A percentile compares a stretch with the other conserved stretches of the same genome.
Evolutionary conservation across 1,140 invertebrate species (phyloP).

Genomic region (Chionoecetes opilio): DNA sequence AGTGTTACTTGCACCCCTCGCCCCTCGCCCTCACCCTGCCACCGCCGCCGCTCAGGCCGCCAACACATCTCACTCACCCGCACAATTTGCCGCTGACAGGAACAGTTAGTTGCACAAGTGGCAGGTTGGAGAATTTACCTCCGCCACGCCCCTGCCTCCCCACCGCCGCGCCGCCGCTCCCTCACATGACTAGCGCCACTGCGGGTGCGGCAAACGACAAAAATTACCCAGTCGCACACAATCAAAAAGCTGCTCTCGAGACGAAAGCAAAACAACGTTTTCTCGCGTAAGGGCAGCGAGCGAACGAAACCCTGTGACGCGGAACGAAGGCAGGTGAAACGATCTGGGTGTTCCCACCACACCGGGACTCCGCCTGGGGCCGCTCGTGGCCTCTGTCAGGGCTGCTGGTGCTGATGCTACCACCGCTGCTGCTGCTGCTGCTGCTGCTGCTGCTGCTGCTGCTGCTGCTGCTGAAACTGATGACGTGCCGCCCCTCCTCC

Average conservation of each 20-base stretch:
- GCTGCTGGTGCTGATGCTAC: constrained; percentile 7
- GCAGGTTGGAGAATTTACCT: constrained; percentile 75
- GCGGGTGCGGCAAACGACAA: constrained; percentile 19
- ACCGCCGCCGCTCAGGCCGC: constrained; percentile 60
- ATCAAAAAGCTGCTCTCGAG: constrained; percentile 61
- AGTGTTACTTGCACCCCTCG: constrained; percentile 7
- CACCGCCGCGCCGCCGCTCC: not conserved
- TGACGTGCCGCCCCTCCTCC: not conserved
- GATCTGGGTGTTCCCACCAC: constrained; percentile 50
- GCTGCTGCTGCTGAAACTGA: constrained; percentile 42
- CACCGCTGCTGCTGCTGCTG: constrained; percentile 46
- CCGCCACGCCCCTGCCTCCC: not conserved
- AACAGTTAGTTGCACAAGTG: constrained; percentile 76
- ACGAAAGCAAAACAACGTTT: constrained; percentile 55
- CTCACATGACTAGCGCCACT: not conserved
- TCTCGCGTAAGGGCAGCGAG: constrained; percentile 38
- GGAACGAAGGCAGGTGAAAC: constrained; percentile 54
- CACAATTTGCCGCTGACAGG: constrained; percentile 79
- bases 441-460: constrained; percentile 47
- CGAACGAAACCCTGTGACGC: constrained; percentile 56
- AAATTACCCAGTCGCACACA: constrained; percentile 33
- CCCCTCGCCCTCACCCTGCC: constrained; percentile 30
- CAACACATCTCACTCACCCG: constrained; percentile 79
- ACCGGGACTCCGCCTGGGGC: constrained; percentile 45
- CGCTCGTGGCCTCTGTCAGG: constrained; percentile 19